Evolutionary conservation across 37 sponge, comb jelly and placozoan genomes (phyloP).

Genomic region (Crambe crambe): DNA sequence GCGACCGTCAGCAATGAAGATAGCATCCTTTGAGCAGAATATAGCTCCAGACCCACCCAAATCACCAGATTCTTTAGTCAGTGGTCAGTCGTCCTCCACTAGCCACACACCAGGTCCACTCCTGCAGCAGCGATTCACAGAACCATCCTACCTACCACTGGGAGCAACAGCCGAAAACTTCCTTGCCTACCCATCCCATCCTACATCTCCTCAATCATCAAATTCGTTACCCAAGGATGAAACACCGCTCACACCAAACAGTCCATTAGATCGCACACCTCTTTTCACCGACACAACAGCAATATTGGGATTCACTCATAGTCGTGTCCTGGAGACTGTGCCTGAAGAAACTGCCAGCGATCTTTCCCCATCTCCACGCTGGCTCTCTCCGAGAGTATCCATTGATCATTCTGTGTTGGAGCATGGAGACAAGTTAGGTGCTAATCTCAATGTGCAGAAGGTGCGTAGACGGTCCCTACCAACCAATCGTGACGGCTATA

Average conservation of each 20-base stretch:
- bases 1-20: conserved; percentile 36
- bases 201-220: conserved; percentile 9
- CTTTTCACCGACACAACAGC: neutral
- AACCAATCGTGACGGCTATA: conserved; percentile 41
- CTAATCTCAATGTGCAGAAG: conserved; percentile 24
- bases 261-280: neutral
- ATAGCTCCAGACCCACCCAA: neutral
- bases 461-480: conserved; percentile 43
- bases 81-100: neutral
- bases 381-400: conserved; percentile 70
- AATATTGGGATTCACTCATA: neutral
- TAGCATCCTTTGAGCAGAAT: neutral
- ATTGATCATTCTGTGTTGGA: conserved; percentile 44
- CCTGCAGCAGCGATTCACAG: neutral
- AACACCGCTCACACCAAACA: neutral
- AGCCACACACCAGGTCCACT: no score
- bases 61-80: neutral
- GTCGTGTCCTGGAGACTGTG: conserved; percentile 59
- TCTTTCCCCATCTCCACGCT: conserved; percentile 70
- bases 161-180: conserved; percentile 72
- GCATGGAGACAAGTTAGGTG: conserved; percentile 42
- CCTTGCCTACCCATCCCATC: neutral
- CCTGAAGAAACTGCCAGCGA: conserved; percentile 83
- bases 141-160: conserved; percentile 25
- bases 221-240: neutral